Evolutionary conservation across 2,113 vertebrate genomes (phyloP).

Genomic region (Saccopteryx leptura): DNA sequence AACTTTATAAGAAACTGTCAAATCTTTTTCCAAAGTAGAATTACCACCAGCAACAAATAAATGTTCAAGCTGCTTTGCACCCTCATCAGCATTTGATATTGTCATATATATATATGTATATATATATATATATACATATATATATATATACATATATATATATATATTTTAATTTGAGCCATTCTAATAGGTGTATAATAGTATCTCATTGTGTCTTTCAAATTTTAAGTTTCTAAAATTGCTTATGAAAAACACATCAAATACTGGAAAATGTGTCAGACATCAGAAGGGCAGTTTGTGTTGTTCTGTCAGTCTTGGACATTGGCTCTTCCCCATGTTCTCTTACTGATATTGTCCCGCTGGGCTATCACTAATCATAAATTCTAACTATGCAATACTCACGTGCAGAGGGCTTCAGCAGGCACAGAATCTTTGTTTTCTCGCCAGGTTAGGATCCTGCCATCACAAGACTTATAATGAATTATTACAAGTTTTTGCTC

Average conservation of each 20-base stretch:
- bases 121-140: neutral
- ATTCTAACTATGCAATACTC: neutral
- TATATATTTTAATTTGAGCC: neutral
- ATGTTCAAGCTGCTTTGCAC: neutral
- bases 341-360: neutral
- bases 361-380: neutral
- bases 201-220: constrained; percentile 37
- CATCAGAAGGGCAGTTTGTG: neutral
- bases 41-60: neutral
- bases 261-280: neutral
- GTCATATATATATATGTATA: neutral
- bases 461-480: neutral
- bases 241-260: neutral
- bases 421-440: neutral
- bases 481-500: neutral
- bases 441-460: neutral
- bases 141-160: no score
- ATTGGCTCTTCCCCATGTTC: neutral
- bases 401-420: neutral
- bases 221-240: constrained; percentile 54
- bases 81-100: neutral
- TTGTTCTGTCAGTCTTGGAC: neutral
- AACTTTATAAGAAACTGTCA: neutral
- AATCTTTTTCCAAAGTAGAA: neutral
- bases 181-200: neutral